Conservation (phyloP, 1,140 invertebrate genomes). For the Euura lappo region DNA sequence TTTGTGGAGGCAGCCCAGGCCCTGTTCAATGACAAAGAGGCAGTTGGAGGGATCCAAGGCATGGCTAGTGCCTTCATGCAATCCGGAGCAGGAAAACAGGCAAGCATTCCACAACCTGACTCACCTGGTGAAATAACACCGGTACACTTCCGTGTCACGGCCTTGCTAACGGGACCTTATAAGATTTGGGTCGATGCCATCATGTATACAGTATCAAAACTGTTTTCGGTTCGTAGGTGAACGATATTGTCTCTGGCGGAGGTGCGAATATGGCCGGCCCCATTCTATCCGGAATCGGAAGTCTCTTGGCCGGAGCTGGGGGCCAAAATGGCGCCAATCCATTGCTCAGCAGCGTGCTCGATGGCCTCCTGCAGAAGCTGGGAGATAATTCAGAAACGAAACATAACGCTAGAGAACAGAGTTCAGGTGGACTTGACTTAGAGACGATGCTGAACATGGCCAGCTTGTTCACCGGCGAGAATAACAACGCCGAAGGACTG, state of each 20-base stretch:
- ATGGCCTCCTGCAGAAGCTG: constrained; percentile 43
- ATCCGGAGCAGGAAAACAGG: constrained; percentile 47
- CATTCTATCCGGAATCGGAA: constrained; percentile 59
- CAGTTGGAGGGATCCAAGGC: constrained; percentile 44
- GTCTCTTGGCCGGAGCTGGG: constrained; percentile 47
- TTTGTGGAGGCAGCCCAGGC: constrained; percentile 52
- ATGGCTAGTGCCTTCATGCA: constrained; percentile 49
- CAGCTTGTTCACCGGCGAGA: constrained; percentile 63
- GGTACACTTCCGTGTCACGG: neutral
- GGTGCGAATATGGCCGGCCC: constrained; percentile 40
- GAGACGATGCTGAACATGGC: constrained; percentile 68
- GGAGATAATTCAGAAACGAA: constrained; percentile 23
- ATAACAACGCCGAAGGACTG: constrained; percentile 60
- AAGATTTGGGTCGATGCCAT: no score
- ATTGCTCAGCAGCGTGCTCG: constrained; percentile 63
- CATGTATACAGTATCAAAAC: neutral
- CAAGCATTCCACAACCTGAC: constrained; percentile 17
- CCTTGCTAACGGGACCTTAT: neutral
- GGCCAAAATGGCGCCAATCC: constrained; percentile 41
- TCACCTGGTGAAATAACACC: neutral
- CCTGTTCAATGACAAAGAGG: constrained; percentile 48
- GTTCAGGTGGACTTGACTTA: constrained; percentile 57
- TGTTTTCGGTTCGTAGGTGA: constrained; percentile 15
- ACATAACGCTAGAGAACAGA: constrained; percentile 24
- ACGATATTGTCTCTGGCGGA: constrained; percentile 33